A percentile compares a stretch with the other conserved stretches of the same genome.
Evolutionary conservation across 1,140 invertebrate species (phyloP).

Genomic region (Scaptomyza pallida): DNA sequence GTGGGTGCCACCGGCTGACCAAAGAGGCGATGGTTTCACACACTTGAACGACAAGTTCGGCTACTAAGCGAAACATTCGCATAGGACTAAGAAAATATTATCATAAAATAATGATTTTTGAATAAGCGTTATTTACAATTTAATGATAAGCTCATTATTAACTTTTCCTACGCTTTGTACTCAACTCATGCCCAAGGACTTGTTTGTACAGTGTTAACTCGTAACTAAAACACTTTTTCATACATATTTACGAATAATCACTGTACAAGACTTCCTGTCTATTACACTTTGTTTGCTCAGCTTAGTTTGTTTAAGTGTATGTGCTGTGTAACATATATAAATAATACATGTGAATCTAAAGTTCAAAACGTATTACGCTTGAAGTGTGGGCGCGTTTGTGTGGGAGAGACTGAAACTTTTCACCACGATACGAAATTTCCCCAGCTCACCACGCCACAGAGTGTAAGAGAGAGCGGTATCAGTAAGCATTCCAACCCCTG

Average conservation of each 20-base stretch:
- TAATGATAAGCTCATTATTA: background rate
- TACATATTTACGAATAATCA: background rate
- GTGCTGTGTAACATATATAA: background rate
- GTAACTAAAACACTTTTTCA: background rate
- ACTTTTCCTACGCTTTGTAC: background rate
- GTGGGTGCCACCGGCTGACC: slow-evolving; percentile 91
- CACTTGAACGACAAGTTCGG: slow-evolving; percentile 93
- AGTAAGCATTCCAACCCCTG: slow-evolving; percentile 24
- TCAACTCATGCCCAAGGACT: background rate
- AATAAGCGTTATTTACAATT: background rate
- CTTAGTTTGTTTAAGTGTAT: background rate
- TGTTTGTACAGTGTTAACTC: background rate
- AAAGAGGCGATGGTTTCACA: slow-evolving; percentile 92
- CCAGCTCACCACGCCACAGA: too few relatives aligned
- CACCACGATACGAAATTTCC: slow-evolving; percentile 23
- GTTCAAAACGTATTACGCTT: background rate
- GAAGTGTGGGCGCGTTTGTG: background rate
- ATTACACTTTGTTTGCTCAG: slow-evolving; percentile 1
- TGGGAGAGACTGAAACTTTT: slow-evolving; percentile 14
- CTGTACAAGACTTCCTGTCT: background rate
- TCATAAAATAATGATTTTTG: background rate
- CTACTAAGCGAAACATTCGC: slow-evolving; percentile 85
- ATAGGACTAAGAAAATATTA: slow-evolving; percentile 7
- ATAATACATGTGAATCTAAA: background rate
- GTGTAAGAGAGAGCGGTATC: background rate